A percentile compares a stretch with the other conserved stretches of the same genome.
phyloP scores from a whole-genome alignment of 2,888 invertebrate species.

The Epsilonema sp. region DNA sequence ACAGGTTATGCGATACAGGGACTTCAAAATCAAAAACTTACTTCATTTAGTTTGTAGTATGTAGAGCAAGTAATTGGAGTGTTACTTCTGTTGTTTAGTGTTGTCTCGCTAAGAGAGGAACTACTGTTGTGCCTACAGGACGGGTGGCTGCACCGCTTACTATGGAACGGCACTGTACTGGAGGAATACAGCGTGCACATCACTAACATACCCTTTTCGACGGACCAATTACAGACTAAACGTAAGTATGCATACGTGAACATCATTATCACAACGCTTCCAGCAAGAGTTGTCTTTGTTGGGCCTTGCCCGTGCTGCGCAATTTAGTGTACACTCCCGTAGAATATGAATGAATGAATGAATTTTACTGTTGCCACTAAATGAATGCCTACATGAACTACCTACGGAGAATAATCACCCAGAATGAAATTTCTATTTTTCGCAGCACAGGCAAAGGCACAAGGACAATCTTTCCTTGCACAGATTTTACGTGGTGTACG shows the following conservation, averaged over 20 bases:
- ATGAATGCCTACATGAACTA: too few species aligned
- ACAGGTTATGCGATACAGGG: neutral
- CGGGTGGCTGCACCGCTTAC: constrained; percentile 63
- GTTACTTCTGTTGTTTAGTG: constrained; percentile 17
- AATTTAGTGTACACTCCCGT: too few species aligned
- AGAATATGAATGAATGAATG: too few species aligned
- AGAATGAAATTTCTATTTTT: too few species aligned
- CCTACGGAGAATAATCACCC: too few species aligned
- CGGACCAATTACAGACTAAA: constrained; percentile 78
- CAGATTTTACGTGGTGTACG: too few species aligned
- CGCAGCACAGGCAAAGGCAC: too few species aligned
- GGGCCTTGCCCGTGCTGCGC: too few species aligned
- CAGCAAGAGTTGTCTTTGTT: too few species aligned
- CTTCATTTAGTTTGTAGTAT: neutral
- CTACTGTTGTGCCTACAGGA: constrained; percentile 70
- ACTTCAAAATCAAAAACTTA: constrained; percentile 4
- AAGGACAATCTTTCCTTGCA: too few species aligned
- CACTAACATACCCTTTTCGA: constrained; percentile 64
- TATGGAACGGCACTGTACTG: constrained; percentile 61
- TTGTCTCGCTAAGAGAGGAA: constrained; percentile 43
- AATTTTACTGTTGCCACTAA: too few species aligned
- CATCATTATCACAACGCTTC: constrained; percentile 66
- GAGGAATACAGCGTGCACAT: constrained; percentile 61
- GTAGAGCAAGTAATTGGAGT: constrained; percentile 33
- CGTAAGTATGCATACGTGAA: constrained; percentile 42